These are phyloP conservation scores for Trichogramma evanescens DNA, from an alignment of 2,888 invertebrate genomes.

Conservation along the genomic window DNA sequence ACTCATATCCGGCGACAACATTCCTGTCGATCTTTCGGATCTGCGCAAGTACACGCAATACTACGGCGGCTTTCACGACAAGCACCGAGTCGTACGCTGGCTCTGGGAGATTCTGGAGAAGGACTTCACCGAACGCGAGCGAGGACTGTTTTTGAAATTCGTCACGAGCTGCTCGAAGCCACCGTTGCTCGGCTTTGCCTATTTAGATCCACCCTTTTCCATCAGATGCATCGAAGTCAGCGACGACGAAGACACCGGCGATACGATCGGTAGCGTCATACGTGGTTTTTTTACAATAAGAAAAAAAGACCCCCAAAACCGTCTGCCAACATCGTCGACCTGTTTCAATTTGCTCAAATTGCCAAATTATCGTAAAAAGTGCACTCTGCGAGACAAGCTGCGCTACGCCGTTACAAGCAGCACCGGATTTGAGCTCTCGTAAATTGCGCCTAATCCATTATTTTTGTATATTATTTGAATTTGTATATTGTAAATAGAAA, in stretches of 20 bases:
- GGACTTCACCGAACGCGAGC: conserved; percentile 88
- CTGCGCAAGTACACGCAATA: conserved; percentile 90
- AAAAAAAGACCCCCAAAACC: conserved; percentile 86
- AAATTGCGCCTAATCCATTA: conserved; percentile 37
- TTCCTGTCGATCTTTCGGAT: conserved; percentile 82
- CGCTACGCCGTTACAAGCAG: conserved; percentile 96
- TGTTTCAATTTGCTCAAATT: conserved; percentile 97
- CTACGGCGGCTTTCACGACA: conserved; percentile 98
- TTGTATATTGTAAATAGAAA: no score
- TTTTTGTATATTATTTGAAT: no score
- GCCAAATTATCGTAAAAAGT: conserved; percentile 96
- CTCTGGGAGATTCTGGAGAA: conserved; percentile 95
- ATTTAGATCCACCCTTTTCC: conserved; percentile 94
- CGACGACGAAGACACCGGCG: conserved; percentile 91
- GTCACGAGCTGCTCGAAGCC: conserved; percentile 96
- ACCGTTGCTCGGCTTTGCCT: conserved; percentile 90
- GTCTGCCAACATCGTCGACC: conserved; percentile 97
- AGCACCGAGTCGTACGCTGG: conserved; percentile 96
- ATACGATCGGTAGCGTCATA: conserved; percentile 88
- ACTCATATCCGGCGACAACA: conserved; percentile 92
- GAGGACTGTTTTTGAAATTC: conserved; percentile 90
- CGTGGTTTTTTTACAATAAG: conserved; percentile 96
- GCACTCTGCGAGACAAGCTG: conserved; percentile 89
- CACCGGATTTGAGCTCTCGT: conserved; percentile 98
- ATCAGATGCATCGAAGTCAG: conserved; percentile 98